Base-by-base conservation (phyloP, 2,888 invertebrate species). In the Artemia sp. region DNA sequence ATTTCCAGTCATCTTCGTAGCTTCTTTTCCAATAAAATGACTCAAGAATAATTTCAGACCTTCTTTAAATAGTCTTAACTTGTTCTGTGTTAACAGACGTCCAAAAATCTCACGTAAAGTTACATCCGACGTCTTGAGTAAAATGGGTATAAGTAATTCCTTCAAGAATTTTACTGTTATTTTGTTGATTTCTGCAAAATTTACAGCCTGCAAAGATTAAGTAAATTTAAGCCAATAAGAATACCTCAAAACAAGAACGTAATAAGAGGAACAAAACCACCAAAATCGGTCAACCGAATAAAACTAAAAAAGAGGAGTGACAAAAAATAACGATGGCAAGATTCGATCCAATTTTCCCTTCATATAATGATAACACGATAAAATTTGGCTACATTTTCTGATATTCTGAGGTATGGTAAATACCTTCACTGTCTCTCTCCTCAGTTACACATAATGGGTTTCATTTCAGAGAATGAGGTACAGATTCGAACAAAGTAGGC, bases 171-270 rank as follows among this genome's bases (percentile, higher is more conserved):
- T 81, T n/a, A 92, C 85, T 67, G 86, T 85, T 0, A 82, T 79
- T 76, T 89, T 90, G 76, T 90, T 88, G 73, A 94, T 79, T 75
- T 92, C 89, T 0, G 88, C 85, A 79, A 94, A 92, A 76, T 93
- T 84, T 38, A 94, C 84, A n/a, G 87, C 84, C 89, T 89, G 79
- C 51, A 79, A 79, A 73, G 71, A 66, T 72, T 72, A 71, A 19
- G 64, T 68, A 68, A 58, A 72, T 68, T 68, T 19, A 66, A 70
- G 53, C n/a, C 12, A 3, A 71, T 50, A 11, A 50, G 19, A 71
- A 71, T 38, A 71, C 52, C 14, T 38, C 67, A 52, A 38, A 69
- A 69, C n/a, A 58, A 51, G 14, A 68, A 58, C 24, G 51, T 2
- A 7, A 67, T 53, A 58, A n/a, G 19, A 19, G 19, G 19, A 19